Evolutionary conservation across 2,797 vertebrate genomes (phyloP), one percentile per base, ranked within the genome.

Genomic region (Capromys pilorides): DNA sequence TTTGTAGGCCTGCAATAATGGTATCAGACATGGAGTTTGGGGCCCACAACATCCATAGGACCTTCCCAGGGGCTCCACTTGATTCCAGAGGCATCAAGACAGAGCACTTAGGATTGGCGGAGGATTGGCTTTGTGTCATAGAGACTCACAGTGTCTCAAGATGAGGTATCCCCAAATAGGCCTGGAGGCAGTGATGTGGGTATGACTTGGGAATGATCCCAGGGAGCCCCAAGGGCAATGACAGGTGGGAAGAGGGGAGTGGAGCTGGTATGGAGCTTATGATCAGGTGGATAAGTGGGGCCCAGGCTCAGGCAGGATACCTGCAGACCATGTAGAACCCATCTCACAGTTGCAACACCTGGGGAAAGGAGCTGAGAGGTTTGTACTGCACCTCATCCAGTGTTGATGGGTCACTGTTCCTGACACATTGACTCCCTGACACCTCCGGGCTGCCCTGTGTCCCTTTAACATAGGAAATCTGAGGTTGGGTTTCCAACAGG

Each of bases 1-100:
- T 99, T 98, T 6, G 94, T 83, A 16, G 62, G 28, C 41, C 64
- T 24, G 1, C 16, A 21, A 91, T 8, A 5, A n/a, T 5, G 61
- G 69, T 6, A 0, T 26, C 64, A 51, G 33, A 10, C 6, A 6
- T 1, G 22, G 64, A n/a, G 28, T 0, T 7, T 10, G 54, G 80
- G 75, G 67, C 3, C 54, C 28, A 36, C 1, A 4, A 73, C 26
- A 67, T 14, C 69, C 57, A 73, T 28, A 41, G 61, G 57, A 51
- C 59, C 45, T 18, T 3, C 18, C 19, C 10, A 1, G 86, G 41
- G 80, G 36, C 36, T 57, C 12, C 5, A 69, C 12, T 54, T 6
- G 1, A 28, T 39, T n/a, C 77, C 75, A 18, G 77, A 45, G 13
- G 24, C 67, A 77, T 54, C 59, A 41, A 49, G 92, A 54, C 64